Base-by-base conservation (phyloP, 2,888 invertebrate species). In the Cecidostiba fungosa region DNA sequence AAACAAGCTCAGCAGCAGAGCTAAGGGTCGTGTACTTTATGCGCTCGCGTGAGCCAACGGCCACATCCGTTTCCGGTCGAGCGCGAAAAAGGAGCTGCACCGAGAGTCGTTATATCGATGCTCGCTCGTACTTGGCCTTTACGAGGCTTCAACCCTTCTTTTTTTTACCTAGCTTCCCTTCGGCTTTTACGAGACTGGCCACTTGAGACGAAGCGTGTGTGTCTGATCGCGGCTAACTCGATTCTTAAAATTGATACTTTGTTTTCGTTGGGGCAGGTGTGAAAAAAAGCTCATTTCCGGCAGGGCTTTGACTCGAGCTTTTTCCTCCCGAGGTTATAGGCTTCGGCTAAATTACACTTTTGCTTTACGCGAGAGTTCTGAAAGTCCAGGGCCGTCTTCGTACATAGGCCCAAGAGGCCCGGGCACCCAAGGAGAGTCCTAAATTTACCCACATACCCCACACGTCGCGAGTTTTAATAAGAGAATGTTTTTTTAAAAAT, bases 11-110 rank as follows among this genome's bases (percentile, higher is more conserved):
- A 26, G 39, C 81, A 66, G 80, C 72, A 83, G 54, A 79, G 78
- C 32, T 10, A 32, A 66, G 29, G 66, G 66, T 66, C 29, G 82
- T 59, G 92, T 92, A 92, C 92, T 93, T 93, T 93, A 92, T 92
- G 92, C 90, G 81, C 77, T 76, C 72, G 93, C 93, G 93, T 93
- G 93, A 93, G 92, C 89, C 91, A 90, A 90, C 91, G 74, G 91
- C 92, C 90, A 92, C 91, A 92, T 93, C 92, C 92, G 93, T 91
- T 93, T 92, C 92, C 93, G 91, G 88, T 88, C 89, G 89, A 89
- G 50, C 26, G 23, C 39, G 72, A 77, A 4, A 89, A 77, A 47
- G 29, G 66, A 66, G 66, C 14, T 29, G 66, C 66, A 29, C 66
- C 29, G 29, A 50, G 23, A 62, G 62, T 26, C 66, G 66, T 72